phyloP scores from a whole-genome alignment of 2,797 vertebrate species.

The Lepilemur septentrionalis region DNA sequence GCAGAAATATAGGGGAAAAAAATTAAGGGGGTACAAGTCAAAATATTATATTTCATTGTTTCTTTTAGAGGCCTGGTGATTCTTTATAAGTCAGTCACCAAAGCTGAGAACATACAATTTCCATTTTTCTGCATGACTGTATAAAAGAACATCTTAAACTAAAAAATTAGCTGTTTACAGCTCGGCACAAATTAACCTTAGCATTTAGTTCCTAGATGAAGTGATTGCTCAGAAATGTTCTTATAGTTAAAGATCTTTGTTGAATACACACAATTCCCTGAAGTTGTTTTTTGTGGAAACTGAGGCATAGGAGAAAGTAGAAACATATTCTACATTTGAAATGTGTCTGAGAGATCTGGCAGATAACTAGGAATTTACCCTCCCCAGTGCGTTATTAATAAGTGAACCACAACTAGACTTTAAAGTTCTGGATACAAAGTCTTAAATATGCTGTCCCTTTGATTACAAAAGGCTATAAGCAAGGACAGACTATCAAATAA shows the following conservation, averaged over 20 bases:
- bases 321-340: not conserved
- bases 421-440: conserved; percentile 28
- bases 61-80: not conserved
- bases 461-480: conserved; percentile 35
- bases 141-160: not conserved
- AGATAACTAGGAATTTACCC: not conserved
- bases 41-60: conserved; percentile 32
- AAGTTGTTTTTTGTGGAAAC: conserved; percentile 18
- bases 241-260: not conserved
- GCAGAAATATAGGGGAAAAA: not conserved
- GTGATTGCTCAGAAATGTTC: not conserved
- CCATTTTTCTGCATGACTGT: not conserved
- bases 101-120: not conserved
- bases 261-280: not conserved
- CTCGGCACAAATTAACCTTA: not conserved
- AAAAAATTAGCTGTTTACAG: not conserved
- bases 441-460: not conserved
- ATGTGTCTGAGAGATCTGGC: not conserved
- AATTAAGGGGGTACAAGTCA: not conserved
- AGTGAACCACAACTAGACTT: not conserved
- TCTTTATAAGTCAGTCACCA: not conserved
- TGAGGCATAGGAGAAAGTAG: not conserved
- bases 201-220: not conserved
- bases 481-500: conserved; percentile 56
- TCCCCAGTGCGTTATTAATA: conserved; percentile 16